These are phyloP conservation scores for Chaetodon trifasciatus DNA, from an alignment of 2,797 vertebrate genomes.

Conservation along the genomic window DNA sequence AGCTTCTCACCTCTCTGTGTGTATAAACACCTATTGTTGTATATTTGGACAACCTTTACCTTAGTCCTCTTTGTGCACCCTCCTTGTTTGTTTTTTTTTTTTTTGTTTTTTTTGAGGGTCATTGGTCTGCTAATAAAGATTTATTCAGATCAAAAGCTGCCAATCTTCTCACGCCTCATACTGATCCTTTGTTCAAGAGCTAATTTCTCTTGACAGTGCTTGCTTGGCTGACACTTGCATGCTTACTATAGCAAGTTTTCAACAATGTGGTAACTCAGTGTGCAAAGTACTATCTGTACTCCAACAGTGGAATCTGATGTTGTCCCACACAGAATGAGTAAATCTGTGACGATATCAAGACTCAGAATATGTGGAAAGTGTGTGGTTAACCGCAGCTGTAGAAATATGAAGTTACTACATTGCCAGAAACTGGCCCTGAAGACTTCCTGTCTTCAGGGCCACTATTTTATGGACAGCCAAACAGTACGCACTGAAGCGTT, in stretches of 20 bases:
- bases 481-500: not conserved
- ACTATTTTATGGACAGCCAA: not conserved
- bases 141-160: not conserved
- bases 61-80: not conserved
- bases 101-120: not conserved
- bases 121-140: not conserved
- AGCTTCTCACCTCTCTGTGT: not conserved
- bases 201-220: too few species aligned
- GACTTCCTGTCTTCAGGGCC: constrained; percentile 7
- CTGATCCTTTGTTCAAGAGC: not conserved
- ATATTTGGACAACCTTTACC: not conserved
- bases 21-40: not conserved
- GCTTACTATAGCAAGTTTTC: not conserved
- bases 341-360: not conserved
- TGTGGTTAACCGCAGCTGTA: constrained; percentile 13
- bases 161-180: not conserved
- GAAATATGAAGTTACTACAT: constrained; percentile 13
- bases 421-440: not conserved
- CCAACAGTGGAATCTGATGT: not conserved
- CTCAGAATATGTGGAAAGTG: constrained; percentile 15
- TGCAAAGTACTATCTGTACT: not conserved
- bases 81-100: not conserved
- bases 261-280: not conserved
- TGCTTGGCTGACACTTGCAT: too few species aligned
- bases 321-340: not conserved